A percentile compares a stretch with the other conserved stretches of the same genome.
Conservation (phyloP, 2,888 invertebrate species). For the Temnothorax ravouxi region DNA sequence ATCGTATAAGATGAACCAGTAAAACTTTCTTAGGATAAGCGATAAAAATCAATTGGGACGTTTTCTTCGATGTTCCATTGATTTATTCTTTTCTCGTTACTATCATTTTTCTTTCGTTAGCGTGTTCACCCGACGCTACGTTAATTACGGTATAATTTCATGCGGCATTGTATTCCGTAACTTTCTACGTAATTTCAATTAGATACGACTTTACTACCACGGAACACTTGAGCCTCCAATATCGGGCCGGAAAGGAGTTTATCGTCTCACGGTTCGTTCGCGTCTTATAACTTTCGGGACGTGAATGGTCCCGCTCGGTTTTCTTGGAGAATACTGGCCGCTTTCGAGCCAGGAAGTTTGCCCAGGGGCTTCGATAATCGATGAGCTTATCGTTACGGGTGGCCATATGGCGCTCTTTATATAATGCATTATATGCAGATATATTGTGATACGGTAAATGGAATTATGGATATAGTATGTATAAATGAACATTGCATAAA, state of each 20-base stretch:
- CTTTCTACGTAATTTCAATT: conserved; percentile 3
- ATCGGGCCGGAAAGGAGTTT: not conserved
- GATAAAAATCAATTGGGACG: not conserved
- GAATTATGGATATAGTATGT: not conserved
- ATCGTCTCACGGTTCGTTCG: not conserved
- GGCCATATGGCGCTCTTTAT: conserved; percentile 34
- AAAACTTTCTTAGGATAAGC: not conserved
- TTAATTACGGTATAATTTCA: conserved; percentile 13
- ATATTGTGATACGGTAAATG: not conserved
- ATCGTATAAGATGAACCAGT: not conserved
- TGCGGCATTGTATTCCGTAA: not conserved
- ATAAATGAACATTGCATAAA: not conserved
- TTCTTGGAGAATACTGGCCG: conserved; percentile 56
- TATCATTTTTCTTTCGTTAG: not conserved
- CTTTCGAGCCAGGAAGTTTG: conserved; percentile 56
- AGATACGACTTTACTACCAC: conserved; percentile 21
- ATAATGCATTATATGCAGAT: not conserved
- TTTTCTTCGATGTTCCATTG: not conserved
- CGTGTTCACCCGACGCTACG: not conserved
- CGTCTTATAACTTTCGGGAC: conserved; percentile 12
- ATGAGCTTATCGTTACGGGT: conserved; percentile 73
- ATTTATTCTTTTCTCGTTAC: not conserved
- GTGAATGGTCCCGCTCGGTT: not conserved
- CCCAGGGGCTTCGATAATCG: conserved; percentile 81
- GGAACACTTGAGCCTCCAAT: not conserved